Evolutionary conservation across 2,888 invertebrate species (phyloP), one percentile per base, ranked within the genome.

Genomic region (Pyrrhosoma nymphula): DNA sequence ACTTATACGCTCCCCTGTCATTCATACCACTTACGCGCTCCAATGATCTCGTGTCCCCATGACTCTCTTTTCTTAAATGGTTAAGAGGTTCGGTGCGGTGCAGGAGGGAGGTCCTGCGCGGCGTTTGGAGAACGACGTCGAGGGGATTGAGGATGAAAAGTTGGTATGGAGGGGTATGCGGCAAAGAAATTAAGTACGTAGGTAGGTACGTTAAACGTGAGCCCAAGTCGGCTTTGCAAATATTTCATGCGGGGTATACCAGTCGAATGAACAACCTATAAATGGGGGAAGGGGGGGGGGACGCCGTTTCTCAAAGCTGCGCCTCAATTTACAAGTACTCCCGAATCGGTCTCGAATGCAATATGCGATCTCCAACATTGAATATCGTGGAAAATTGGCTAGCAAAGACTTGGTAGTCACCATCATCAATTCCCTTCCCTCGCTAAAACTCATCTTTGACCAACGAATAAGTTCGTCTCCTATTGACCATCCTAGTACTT

Each of bases 61-160:
- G 56, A 89, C n/a, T 89, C 89, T 60, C 47, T 89, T 89, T 82
- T 56, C 26, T 89, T 89, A 89, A 47, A 56, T 56, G 89, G 55
- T 89, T 89, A 89, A 89, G 89, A 89, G 89, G 89, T 89, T 89
- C n/a, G 55, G 55, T 26, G 89, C 88, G 39, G 90, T 23, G 47
- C 56, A 90, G 20, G 56, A 4, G 63, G 23, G 63, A 60, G 63
- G 26, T 35, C 3, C 20, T 35, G 30, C 12, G 56, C 56, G 30
- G 56, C 20, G 56, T 47, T 47, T 4, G 2, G 39, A 23, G 56
- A 39, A 23, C 18, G 91, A 23, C 60, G 56, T n/a, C 35, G 14
- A 30, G n/a, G 35, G 18, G 35, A 12, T n/a, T n/a, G n/a, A 56
- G 30, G 63, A 10, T 23, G 63, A 63, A 91, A 39, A 26, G 75